Base-by-base conservation (phyloP, 1,140 invertebrate genomes). In the Aricia agestis region DNA sequence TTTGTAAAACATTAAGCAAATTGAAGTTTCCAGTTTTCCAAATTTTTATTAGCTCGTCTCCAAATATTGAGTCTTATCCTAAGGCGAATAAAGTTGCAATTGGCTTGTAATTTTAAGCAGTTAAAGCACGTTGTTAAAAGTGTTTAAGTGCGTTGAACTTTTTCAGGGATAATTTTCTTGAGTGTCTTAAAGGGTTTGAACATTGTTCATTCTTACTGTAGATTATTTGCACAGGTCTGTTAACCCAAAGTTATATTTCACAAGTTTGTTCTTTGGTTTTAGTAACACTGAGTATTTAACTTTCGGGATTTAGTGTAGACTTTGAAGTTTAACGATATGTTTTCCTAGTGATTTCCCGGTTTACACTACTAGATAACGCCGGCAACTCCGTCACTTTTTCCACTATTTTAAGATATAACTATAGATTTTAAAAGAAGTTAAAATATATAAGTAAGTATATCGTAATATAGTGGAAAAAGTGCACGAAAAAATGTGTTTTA, bases 1-100 rank as follows among this genome's bases (percentile, higher is more conserved):
- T 63, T 25, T 18, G 59, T 63, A 63, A 63, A 25, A 19, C 59
- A 63, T 63, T 63, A 63, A 4, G 19, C 59, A 63, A 63, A 63
- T 63, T 63, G 59, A 63, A 63, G 18, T 63, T 18, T 2, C 59
- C 6, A 63, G 19, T 63, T 25, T 63, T 63, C 59, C 17, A 18
- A 18, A 63, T 18, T 19, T 63, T 63, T 25, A 63, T 25, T 25
- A 63, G 19, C 19, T 19, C 9, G 18, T 63, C 9, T 63, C 6
- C 7, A 2, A 36, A 6, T 4, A 52, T 13, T 52, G 45, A 52
- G 3, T 13, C 11, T 52, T 52, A 52, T 15, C 9, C 45, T 13
- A 52, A 15, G 13, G 11, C 10, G 13, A 13, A 13, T 52, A 52
- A 52, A 15, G 45, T 52, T 9, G 3, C 10, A 15, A 52, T 52